A percentile compares a stretch with the other conserved stretches of the same genome.
These are phyloP conservation scores for Pyrocephalus nanus DNA, from an alignment of 2,797 vertebrate genomes.

Conservation along the genomic window DNA sequence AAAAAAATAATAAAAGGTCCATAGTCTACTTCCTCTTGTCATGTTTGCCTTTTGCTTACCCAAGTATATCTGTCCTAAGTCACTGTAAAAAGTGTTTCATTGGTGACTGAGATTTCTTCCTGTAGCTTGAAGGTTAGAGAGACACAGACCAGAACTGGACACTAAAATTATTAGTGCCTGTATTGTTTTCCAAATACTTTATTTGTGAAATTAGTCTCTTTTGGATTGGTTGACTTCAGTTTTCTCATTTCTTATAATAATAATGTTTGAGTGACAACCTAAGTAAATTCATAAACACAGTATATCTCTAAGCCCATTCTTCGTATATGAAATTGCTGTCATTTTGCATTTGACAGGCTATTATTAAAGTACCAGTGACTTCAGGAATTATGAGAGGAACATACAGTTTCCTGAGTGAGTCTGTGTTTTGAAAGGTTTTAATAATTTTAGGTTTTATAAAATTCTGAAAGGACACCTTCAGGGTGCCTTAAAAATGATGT, in stretches of 20 bases:
- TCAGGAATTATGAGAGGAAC: slow-evolving; percentile 55
- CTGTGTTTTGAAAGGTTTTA: slow-evolving; percentile 70
- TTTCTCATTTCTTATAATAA: slow-evolving; percentile 56
- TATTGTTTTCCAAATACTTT: background rate
- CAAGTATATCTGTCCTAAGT: background rate
- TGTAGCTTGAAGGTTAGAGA: background rate
- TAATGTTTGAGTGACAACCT: slow-evolving; percentile 73
- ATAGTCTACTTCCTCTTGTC: background rate
- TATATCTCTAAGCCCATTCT: slow-evolving; percentile 71
- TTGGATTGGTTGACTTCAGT: slow-evolving; percentile 49
- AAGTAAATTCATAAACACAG: slow-evolving; percentile 75
- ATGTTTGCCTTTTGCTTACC: background rate
- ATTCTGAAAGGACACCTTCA: slow-evolving; percentile 65
- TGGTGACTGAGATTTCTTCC: background rate
- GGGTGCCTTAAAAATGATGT: slow-evolving; percentile 63
- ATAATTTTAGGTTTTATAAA: slow-evolving; percentile 74
- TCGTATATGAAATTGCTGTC: slow-evolving; percentile 73
- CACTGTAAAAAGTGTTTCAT: background rate
- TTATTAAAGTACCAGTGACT: slow-evolving; percentile 64
- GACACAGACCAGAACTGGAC: background rate
- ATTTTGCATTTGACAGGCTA: slow-evolving; percentile 65
- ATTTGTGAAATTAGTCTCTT: slow-evolving; percentile 16
- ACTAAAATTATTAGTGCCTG: background rate
- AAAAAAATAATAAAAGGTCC: background rate
- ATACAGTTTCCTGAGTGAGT: slow-evolving; percentile 54